Evolutionary conservation across 2,797 vertebrate species (phyloP).

Genomic region (Menidia menidia): DNA sequence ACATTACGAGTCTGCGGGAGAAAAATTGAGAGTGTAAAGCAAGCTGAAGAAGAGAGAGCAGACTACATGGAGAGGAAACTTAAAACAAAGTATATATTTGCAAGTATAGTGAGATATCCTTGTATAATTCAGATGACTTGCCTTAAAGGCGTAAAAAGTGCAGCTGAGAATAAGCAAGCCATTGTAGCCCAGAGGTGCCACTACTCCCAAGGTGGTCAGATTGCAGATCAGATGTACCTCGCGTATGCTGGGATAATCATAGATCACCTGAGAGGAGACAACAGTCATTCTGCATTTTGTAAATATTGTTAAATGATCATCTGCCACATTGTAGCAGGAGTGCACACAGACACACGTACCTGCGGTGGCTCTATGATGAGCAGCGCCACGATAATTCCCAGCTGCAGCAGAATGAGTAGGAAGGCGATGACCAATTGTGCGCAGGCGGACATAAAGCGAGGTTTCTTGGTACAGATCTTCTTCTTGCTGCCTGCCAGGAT

Average conservation of each 20-base stretch:
- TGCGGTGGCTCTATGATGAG: constrained; percentile 97
- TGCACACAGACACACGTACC: constrained; percentile 65
- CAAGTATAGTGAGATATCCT: not conserved
- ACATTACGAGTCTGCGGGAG: constrained; percentile 91
- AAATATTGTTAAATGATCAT: constrained; percentile 24
- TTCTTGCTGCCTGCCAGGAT: constrained; percentile 99
- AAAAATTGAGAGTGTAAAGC: not conserved
- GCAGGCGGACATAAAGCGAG: constrained; percentile 98
- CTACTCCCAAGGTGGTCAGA: constrained; percentile 95
- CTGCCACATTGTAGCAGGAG: constrained; percentile 2
- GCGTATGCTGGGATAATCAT: constrained; percentile 95
- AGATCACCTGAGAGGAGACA: constrained; percentile 84
- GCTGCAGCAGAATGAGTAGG: constrained; percentile 94
- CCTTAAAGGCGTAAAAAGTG: constrained; percentile 99
- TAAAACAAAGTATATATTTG: not conserved
- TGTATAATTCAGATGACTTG: constrained; percentile 32
- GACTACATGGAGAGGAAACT: not conserved
- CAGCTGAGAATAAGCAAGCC: constrained; percentile 97
- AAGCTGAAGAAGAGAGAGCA: not conserved
- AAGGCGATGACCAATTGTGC: constrained; percentile 97
- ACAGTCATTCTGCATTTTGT: not conserved
- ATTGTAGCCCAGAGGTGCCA: constrained; percentile 97
- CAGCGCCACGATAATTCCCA: constrained; percentile 96
- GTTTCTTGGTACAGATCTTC: constrained; percentile 99
- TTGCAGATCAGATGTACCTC: constrained; percentile 98